A percentile compares a stretch with the other conserved stretches of the same genome.
Conservation (phyloP, 2,113 vertebrate species). For the Myiopsitta monachus region DNA sequence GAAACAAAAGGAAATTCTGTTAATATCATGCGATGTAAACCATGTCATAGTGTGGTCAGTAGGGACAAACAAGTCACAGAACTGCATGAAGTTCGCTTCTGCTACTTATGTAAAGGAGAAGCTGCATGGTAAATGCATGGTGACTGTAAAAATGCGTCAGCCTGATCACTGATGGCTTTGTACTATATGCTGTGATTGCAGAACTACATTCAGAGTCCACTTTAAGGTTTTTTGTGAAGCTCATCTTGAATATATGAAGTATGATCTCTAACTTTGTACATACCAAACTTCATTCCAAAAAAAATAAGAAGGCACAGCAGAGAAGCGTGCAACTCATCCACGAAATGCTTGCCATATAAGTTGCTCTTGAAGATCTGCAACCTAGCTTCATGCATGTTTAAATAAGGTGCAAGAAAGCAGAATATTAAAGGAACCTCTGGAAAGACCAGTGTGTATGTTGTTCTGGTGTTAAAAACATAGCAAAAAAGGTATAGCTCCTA, state of each 20-base stretch:
- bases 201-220: neutral
- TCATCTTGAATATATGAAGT: neutral
- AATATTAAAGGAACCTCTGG: neutral
- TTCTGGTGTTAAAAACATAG: neutral
- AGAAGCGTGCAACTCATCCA: fast-evolving
- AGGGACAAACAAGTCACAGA: neutral
- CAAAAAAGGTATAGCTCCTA: neutral
- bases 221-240: neutral
- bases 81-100: neutral
- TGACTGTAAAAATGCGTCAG: neutral
- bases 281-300: neutral
- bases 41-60: neutral
- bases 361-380: neutral
- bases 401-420: neutral
- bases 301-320: neutral
- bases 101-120: neutral
- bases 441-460: neutral
- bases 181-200: neutral
- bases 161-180: neutral
- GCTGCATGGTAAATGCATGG: neutral
- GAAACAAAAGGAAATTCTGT: neutral
- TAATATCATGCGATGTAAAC: neutral
- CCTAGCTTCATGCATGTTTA: neutral
- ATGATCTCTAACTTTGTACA: neutral
- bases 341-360: neutral